phyloP scores from a whole-genome alignment of 2,888 invertebrate genomes.

The Zygogramma bicolorata region DNA sequence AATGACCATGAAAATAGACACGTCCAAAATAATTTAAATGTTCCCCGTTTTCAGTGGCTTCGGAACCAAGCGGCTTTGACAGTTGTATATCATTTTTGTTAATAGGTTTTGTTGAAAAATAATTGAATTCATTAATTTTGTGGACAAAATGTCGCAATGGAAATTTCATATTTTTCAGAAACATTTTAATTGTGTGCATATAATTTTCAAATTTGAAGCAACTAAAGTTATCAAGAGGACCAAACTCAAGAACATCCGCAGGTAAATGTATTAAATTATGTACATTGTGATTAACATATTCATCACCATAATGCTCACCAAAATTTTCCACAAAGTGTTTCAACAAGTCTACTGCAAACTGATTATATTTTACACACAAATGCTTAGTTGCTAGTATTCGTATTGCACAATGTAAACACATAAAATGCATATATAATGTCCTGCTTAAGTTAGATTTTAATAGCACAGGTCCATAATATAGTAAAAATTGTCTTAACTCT shows the following conservation, averaged over 20 bases:
- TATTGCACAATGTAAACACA: slow-evolving; percentile 43
- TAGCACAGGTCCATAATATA: slow-evolving; percentile 49
- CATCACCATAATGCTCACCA: slow-evolving; percentile 41
- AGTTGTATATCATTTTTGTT: no score
- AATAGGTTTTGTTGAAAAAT: no score
- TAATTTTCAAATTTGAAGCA: slow-evolving; percentile 6
- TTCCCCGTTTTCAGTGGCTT: no score
- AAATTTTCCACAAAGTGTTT: slow-evolving; percentile 41
- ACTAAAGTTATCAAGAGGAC: slow-evolving; percentile 39
- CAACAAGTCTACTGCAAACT: slow-evolving; percentile 42
- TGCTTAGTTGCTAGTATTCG: slow-evolving; percentile 36
- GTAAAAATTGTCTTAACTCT: slow-evolving; percentile 47
- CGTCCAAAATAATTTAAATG: no score
- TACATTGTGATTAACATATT: slow-evolving; percentile 41
- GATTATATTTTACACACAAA: slow-evolving; percentile 24
- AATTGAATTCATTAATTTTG: no score
- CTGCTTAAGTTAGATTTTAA: slow-evolving; percentile 38
- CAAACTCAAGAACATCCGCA: slow-evolving; percentile 33
- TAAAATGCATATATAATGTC: slow-evolving; percentile 42
- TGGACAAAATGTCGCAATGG: no score
- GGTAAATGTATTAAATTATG: slow-evolving; percentile 37
- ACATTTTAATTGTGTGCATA: background rate
- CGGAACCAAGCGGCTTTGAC: no score
- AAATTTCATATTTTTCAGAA: no score
- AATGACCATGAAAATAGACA: no score